phyloP scores from a whole-genome alignment of 1,140 invertebrate genomes.

The Drosophila funebris region DNA sequence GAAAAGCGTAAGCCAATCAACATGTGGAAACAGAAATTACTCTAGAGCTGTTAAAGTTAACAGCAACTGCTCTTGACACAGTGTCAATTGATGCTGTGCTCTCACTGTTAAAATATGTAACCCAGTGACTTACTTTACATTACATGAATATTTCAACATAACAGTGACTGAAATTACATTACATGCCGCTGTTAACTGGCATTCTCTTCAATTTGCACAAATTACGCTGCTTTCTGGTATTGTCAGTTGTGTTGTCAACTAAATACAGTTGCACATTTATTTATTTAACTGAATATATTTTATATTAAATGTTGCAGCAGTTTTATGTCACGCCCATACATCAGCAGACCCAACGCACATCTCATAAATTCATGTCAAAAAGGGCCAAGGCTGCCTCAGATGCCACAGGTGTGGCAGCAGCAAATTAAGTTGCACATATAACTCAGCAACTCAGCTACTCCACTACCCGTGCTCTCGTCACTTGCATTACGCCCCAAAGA shows the following conservation, averaged over 20 bases:
- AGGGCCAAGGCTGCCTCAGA: conserved; percentile 61
- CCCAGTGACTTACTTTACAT: conserved; percentile 26
- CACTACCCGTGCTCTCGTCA: not conserved
- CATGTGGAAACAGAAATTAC: conserved; percentile 48
- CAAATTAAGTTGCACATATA: conserved; percentile 80
- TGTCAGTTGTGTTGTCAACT: conserved; percentile 11
- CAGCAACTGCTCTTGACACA: conserved; percentile 23
- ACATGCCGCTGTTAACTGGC: not conserved
- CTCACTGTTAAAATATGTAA: conserved; percentile 33
- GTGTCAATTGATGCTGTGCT: not conserved
- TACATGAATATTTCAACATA: not conserved
- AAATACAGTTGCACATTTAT: conserved; percentile 42
- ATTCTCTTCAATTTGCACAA: conserved; percentile 33
- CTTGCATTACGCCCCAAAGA: not conserved
- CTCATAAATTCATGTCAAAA: conserved; percentile 71
- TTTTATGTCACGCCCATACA: conserved; percentile 35
- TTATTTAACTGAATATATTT: conserved; percentile 64
- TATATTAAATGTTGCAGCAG: conserved; percentile 70
- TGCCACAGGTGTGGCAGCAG: conserved; percentile 75
- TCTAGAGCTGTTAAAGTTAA: conserved; percentile 18
- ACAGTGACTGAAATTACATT: conserved; percentile 14
- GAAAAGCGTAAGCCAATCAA: conserved; percentile 60
- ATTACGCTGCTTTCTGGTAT: not conserved
- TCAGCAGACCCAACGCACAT: not conserved
- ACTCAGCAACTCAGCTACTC: conserved; percentile 47